A percentile compares a stretch with the other conserved stretches of the same genome.
phyloP scores from a whole-genome alignment of 2,113 vertebrate species.

The Myotis yumanensis region DNA sequence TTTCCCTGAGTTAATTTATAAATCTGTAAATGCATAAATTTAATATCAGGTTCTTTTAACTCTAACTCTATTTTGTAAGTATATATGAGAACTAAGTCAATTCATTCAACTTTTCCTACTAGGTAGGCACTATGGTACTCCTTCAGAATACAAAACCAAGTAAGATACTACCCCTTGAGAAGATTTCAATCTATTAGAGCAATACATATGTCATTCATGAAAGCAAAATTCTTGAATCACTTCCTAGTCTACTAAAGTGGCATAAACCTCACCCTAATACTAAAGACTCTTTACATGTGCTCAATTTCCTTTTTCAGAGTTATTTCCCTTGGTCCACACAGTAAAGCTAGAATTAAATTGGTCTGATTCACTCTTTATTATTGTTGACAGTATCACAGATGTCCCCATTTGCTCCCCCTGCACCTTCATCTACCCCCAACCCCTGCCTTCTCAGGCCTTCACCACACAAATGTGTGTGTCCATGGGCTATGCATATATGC shows the following conservation, averaged over 20 bases:
- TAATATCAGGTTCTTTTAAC: not conserved
- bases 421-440: too few relatives aligned
- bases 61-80: not conserved
- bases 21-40: not conserved
- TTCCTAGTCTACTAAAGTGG: not conserved
- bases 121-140: not conserved
- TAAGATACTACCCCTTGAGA: not conserved
- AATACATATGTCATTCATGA: not conserved
- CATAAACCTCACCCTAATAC: not conserved
- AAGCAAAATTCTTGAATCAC: not conserved
- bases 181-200: not conserved
- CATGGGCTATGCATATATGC: too few relatives aligned
- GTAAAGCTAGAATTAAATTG: not conserved
- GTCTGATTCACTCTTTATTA: not conserved
- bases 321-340: not conserved
- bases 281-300: not conserved
- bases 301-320: not conserved
- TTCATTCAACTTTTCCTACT: slow-evolving; percentile 15
- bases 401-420: too few relatives aligned
- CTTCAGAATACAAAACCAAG: not conserved
- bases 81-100: not conserved
- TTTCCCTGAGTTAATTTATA: not conserved
- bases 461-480: too few relatives aligned
- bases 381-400: too few relatives aligned
- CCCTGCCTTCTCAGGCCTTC: too few relatives aligned